Percentiles rank a stretch among this genome's conserved stretches.
phyloP scores from a whole-genome alignment of 2,797 vertebrate species.

The Diglossa cyanea region DNA sequence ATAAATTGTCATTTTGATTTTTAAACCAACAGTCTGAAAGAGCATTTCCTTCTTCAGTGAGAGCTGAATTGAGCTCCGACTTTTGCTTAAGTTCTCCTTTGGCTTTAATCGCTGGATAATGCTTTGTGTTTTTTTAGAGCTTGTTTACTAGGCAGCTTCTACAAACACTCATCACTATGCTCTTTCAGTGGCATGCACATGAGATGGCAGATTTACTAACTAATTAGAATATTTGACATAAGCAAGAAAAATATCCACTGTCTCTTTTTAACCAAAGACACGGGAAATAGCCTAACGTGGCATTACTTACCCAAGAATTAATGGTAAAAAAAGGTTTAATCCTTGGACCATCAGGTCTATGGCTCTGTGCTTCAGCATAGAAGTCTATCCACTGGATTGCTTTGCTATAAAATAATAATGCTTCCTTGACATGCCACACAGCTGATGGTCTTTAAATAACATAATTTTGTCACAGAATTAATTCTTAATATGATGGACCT shows the following conservation, averaged over 20 bases:
- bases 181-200: neutral
- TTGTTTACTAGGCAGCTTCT: constrained; percentile 13
- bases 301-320: neutral
- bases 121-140: constrained; percentile 13
- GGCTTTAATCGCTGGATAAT: neutral
- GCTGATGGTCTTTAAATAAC: neutral
- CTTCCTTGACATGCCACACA: neutral
- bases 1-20: constrained; percentile 25
- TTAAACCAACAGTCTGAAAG: constrained; percentile 38
- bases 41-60: neutral
- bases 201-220: neutral
- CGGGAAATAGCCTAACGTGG: neutral
- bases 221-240: neutral
- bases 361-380: neutral
- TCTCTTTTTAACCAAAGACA: neutral
- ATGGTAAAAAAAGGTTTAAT: neutral
- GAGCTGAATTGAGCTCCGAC: neutral
- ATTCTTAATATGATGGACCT: neutral
- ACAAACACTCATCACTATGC: neutral
- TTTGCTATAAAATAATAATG: neutral
- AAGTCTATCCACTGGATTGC: neutral
- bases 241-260: neutral
- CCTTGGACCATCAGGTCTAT: neutral
- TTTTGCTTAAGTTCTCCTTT: constrained; percentile 26
- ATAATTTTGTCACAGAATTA: neutral